phyloP scores from a whole-genome alignment of 2,797 vertebrate species.

The Rhabdophis nuchalis region DNA sequence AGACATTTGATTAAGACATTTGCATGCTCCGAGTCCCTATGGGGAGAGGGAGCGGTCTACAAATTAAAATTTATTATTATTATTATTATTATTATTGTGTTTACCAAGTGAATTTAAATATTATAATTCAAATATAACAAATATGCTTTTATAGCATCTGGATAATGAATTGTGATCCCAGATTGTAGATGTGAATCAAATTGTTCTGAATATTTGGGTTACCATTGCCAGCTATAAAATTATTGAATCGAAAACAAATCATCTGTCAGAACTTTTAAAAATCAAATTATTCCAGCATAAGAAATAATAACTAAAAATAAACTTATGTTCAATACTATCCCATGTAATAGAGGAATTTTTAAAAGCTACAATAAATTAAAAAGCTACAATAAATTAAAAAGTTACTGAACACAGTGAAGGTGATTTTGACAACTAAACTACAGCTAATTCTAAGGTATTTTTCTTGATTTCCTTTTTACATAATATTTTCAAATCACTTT shows the following conservation, averaged over 20 bases:
- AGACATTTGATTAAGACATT: too few relatives aligned
- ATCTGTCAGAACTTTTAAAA: not conserved
- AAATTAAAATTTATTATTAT: too few relatives aligned
- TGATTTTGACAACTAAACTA: not conserved
- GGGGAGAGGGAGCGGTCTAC: too few relatives aligned
- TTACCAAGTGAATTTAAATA: slow-evolving; percentile 4
- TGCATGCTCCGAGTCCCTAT: too few relatives aligned
- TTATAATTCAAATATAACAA: not conserved
- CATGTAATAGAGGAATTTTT: slow-evolving; percentile 4
- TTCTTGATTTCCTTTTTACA: not conserved
- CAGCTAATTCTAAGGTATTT: not conserved
- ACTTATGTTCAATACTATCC: slow-evolving; percentile 1
- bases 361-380: not conserved
- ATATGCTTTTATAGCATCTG: not conserved
- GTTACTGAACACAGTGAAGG: not conserved
- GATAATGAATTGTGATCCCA: not conserved
- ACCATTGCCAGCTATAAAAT: not conserved
- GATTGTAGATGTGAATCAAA: not conserved
- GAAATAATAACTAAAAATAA: not conserved
- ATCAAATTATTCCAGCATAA: not conserved
- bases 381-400: not conserved
- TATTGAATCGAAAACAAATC: not conserved
- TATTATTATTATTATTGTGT: too few relatives aligned
- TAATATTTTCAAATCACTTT: not conserved
- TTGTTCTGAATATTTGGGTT: not conserved